These are phyloP conservation scores for Antedon bifida DNA, from an alignment of 35 echinoderm and acorn worm genomes.

Conservation along the genomic window DNA sequence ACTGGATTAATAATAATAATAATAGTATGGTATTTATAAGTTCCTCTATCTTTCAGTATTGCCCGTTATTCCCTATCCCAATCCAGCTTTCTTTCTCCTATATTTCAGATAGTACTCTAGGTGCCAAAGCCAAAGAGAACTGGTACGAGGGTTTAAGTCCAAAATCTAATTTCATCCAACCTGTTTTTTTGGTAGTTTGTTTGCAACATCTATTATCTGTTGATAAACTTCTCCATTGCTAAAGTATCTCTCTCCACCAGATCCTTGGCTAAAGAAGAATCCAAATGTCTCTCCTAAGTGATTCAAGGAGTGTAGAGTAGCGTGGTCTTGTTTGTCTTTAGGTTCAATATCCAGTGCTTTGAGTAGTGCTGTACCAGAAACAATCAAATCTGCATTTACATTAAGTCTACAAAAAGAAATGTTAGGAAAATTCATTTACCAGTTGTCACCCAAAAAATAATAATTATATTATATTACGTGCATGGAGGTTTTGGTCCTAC, in stretches of 20 bases:
- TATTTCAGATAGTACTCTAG: no score
- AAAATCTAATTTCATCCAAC: no score
- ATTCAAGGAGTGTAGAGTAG: conserved; percentile 26
- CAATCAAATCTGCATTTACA: conserved; percentile 88
- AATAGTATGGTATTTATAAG: no score
- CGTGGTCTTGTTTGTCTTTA: conserved; percentile 26
- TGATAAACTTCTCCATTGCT: conserved; percentile 29
- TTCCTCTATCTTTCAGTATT: no score
- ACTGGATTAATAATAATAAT: no score
- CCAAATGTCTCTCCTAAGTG: conserved; percentile 66
- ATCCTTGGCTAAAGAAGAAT: conserved; percentile 54
- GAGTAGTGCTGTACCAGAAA: conserved; percentile 63
- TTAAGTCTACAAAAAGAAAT: conserved; percentile 44
- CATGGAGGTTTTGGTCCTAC: no score
- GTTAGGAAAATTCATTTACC: neutral
- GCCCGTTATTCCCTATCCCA: no score
- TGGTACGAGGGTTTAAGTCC: no score
- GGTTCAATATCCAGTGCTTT: conserved; percentile 24
- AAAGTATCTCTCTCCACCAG: conserved; percentile 69
- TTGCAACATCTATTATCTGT: conserved; percentile 48
- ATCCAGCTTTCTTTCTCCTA: no score
- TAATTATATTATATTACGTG: no score
- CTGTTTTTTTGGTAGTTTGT: conserved; percentile 55
- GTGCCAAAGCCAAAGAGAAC: no score
- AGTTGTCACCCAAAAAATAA: neutral